Conservation (phyloP, 2,888 invertebrate genomes). For the Atrina japonica region DNA sequence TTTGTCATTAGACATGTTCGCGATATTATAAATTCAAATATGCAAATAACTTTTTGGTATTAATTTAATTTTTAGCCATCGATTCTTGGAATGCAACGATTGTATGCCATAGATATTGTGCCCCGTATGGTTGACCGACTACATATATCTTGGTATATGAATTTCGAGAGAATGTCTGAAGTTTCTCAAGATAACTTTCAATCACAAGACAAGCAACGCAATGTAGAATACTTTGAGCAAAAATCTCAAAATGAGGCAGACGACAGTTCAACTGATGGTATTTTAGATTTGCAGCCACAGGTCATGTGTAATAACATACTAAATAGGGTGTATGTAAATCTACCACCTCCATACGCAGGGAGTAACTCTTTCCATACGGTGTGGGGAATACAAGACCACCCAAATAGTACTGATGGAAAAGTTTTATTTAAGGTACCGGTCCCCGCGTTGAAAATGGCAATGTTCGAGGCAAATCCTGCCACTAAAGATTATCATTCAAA, state of each 20-base stretch:
- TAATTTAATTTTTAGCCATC: background rate
- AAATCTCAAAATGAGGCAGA: background rate
- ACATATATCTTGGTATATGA: slow-evolving; percentile 54
- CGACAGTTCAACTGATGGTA: background rate
- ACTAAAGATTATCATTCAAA: no score
- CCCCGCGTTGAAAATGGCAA: slow-evolving; percentile 41
- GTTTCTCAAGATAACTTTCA: background rate
- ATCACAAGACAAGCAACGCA: background rate
- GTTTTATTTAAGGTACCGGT: slow-evolving; percentile 42
- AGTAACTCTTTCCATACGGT: slow-evolving; percentile 29
- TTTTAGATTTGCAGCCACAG: slow-evolving; percentile 9
- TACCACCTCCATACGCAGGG: slow-evolving; percentile 14
- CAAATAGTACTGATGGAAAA: slow-evolving; percentile 26
- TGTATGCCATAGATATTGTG: slow-evolving; percentile 59
- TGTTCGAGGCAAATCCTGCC: slow-evolving; percentile 40
- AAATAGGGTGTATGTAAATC: slow-evolving; percentile 27
- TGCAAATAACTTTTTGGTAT: no score
- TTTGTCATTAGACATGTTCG: no score
- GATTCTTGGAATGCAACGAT: slow-evolving; percentile 54
- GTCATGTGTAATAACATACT: slow-evolving; percentile 22
- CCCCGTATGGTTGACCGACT: slow-evolving; percentile 44
- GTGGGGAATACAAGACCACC: slow-evolving; percentile 47
- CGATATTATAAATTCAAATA: no score
- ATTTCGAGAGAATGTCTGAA: slow-evolving; percentile 52
- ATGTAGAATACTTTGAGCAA: slow-evolving; percentile 23